Base-by-base conservation (phyloP, 1,140 invertebrate genomes). In the Agrilus planipennis region DNA sequence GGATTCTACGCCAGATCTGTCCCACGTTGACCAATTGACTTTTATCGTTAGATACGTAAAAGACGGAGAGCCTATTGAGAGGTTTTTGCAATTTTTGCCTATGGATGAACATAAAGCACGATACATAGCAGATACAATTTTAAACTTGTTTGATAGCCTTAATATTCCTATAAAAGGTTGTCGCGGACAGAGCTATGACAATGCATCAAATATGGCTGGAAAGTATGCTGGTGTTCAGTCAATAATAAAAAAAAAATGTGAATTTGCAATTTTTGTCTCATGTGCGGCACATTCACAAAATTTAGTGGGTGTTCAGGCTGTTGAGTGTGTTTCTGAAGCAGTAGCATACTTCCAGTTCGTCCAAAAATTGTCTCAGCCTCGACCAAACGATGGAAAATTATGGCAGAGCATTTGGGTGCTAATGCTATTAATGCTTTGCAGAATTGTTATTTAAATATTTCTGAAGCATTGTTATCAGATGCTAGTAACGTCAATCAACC, bases 1-100 rank as follows among this genome's bases (percentile, higher is more conserved):
- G 11, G 61, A 64, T 53, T 63, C 56, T 4, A 62, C 56, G 14
- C 54, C 58, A 27, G 57, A 65, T 48, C 46, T 61, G 30, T 41
- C 49, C 9, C 50, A 61, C 34, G 46, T 51, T 1, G 60, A 65
- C 46, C 56, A 65, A 44, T 45, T 65, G n/a, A 54, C 54, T 28
- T 40, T 55, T 29, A 40, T 55, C 9, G 34, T 53, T 41, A 29
- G 52, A 41, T 59, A 51, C 41, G 38, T 75, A 19, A 7, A 10
- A 12, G 18, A 23, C 17, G 22, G 36, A 15, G 10, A 16, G 10
- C 15, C 19, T 12, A 19, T 19, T 15, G 36, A 38, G 17, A 23
- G 36, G n/a, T 38, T 38, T 38, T 25, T 38, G 20, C 9, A n/a
- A 12, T 38, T 38, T 27, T 15, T 25, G 28, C 22, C 21, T 9